Base-by-base conservation (phyloP, 2,888 invertebrate species). In the Urechis unicinctus region DNA sequence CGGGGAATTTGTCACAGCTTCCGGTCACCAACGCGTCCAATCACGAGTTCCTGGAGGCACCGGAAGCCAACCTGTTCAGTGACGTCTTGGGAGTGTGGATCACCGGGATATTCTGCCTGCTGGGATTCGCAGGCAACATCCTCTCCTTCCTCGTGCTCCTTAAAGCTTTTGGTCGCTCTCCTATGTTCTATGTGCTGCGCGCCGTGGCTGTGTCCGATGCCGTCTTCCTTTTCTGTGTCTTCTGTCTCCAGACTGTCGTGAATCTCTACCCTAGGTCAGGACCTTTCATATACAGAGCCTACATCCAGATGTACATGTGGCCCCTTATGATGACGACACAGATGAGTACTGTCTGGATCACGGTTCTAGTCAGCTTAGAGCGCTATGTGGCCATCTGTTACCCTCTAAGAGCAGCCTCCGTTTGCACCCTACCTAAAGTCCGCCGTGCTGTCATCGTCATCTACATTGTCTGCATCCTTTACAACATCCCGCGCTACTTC, bases 341-440 rank as follows among this genome's bases (percentile, higher is more conserved):
- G 53, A 65, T 67, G 66, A 56, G 56, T 24, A 63, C 67, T 1
- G 68, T 66, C 24, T 68, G 66, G 62, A 41, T 67, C 47, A 67
- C 67, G 13, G 63, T 67, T 24, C 60, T 68, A 22, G 65, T 68
- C 21, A 67, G 67, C 1, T 53, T 62, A 26, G 67, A 67, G 49
- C 62, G 67, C 17, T 67, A 59, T 52, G 54, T 68, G n/a, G 67
- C 67, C 26, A 60, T 67, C 21, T 67, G 67, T 49, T 60, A 53
- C 36, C 67, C 67, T 17, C 61, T 67, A 21, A 56, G 49, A 17
- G 60, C 63, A 3, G 60, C 62, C 22, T 46, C 52, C 44, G 53
- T 61, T 25, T 65, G 63, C 52, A 62, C 65, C 5, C 54, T 59
- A 36, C 44, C 55, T 25, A 65, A 60, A n/a, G 61, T 61, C 22